Percentiles rank a stretch among this genome's conserved stretches.
Evolutionary conservation across 2,888 invertebrate genomes (phyloP).

Genomic region (Lumbricus terrestris): DNA sequence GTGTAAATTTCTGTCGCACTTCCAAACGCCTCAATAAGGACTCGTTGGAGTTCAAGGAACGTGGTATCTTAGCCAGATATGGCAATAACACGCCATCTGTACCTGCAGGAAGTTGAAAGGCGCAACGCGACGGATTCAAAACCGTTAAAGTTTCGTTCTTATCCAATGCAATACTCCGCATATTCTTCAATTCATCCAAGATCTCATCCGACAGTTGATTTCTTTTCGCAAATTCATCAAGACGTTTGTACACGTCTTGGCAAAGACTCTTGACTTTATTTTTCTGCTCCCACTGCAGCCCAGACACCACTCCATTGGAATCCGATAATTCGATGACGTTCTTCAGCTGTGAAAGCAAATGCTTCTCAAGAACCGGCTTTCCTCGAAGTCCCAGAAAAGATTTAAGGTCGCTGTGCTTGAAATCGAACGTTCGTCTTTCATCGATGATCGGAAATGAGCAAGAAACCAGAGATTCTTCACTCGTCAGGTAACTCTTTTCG

Average conservation of each 20-base stretch:
- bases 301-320: background rate
- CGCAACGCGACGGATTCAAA: background rate
- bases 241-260: background rate
- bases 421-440: background rate
- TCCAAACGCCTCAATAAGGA: background rate
- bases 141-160: background rate
- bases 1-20: background rate
- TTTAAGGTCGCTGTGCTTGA: background rate
- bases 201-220: background rate
- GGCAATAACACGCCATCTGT: background rate
- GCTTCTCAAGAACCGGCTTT: background rate
- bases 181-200: background rate
- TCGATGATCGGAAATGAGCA: constrained; percentile 32
- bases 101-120: background rate
- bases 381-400: background rate
- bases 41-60: background rate
- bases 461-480: constrained; percentile 23
- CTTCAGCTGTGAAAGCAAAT: background rate
- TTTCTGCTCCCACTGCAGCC: background rate
- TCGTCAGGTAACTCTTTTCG: constrained; percentile 24
- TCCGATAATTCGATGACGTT: background rate
- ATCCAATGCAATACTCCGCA: background rate
- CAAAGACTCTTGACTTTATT: background rate
- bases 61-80: background rate
- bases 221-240: background rate